phyloP scores from a whole-genome alignment of 1,140 invertebrate species.

The Drosophila mayri region DNA sequence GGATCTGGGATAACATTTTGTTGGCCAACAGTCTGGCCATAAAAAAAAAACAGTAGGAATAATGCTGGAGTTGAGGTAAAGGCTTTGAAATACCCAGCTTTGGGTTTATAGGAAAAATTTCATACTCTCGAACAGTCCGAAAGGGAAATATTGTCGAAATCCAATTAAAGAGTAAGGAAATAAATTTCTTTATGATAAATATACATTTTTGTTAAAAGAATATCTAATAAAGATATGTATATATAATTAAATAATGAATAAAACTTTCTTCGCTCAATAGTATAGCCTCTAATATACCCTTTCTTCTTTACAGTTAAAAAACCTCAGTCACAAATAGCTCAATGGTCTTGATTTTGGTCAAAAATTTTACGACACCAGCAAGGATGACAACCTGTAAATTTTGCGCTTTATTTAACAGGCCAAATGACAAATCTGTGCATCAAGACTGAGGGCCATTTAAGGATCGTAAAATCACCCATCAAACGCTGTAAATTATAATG shows the following conservation, averaged over 20 bases:
- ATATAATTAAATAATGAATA: too few relatives aligned
- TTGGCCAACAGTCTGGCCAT: slow-evolving; percentile 51
- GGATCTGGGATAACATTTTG: slow-evolving; percentile 48
- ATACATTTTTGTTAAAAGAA: too few relatives aligned
- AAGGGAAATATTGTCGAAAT: neutral
- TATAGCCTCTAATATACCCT: neutral
- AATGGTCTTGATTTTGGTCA: slow-evolving; percentile 44
- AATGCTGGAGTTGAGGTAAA: neutral
- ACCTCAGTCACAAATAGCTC: slow-evolving; percentile 60
- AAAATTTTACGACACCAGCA: slow-evolving; percentile 50
- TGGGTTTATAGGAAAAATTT: neutral
- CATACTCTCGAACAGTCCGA: neutral
- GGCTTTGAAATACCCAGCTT: neutral
- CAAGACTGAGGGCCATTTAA: slow-evolving; percentile 47
- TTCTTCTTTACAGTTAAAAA: neutral
- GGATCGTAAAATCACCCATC: slow-evolving; percentile 66
- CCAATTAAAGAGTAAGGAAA: neutral
- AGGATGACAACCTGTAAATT: slow-evolving; percentile 65
- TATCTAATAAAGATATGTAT: too few relatives aligned
- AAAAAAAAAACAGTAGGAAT: slow-evolving; percentile 54
- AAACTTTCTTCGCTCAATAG: rapidly evolving
- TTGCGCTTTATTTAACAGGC: slow-evolving; percentile 64
- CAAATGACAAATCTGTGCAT: slow-evolving; percentile 69
- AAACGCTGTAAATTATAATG: slow-evolving; percentile 74
- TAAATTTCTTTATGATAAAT: neutral